Conservation (phyloP, 1,140 invertebrate genomes). For the Apis florea region DNA sequence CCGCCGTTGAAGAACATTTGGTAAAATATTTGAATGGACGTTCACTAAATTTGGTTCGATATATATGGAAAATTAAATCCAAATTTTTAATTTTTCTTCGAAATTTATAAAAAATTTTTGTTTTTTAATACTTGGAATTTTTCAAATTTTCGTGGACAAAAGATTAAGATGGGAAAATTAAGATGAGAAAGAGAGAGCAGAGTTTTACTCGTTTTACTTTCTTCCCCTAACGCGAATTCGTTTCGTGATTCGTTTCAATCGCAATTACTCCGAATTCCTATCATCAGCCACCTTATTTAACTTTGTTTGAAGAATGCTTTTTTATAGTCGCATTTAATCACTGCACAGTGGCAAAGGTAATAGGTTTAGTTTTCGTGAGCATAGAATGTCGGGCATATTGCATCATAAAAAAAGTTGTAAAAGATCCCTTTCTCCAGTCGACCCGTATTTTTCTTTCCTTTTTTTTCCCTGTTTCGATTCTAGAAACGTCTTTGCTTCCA, state of each 20-base stretch:
- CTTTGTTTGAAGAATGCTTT: conserved; percentile 69
- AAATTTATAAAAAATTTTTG: too few relatives aligned
- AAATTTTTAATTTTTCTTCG: too few relatives aligned
- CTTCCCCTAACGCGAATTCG: neutral
- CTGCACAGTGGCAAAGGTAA: conserved; percentile 60
- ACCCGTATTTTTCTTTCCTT: conserved; percentile 20
- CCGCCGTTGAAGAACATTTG: neutral
- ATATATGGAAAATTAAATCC: too few relatives aligned
- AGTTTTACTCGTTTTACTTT: neutral
- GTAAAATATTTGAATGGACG: too few relatives aligned
- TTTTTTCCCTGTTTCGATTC: conserved; percentile 1
- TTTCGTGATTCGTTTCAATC: conserved; percentile 36
- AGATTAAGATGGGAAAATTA: too few relatives aligned
- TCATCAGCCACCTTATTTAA: conserved; percentile 69
- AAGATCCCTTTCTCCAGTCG: conserved; percentile 58
- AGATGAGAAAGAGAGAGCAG: too few relatives aligned
- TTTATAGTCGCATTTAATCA: conserved; percentile 73
- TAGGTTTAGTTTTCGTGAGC: conserved; percentile 71
- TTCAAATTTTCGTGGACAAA: too few relatives aligned
- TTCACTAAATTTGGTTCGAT: too few relatives aligned
- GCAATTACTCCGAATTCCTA: conserved; percentile 62
- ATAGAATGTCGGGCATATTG: conserved; percentile 56
- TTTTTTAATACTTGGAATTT: too few relatives aligned
- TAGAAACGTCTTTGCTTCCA: neutral
- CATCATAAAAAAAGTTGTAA: conserved; percentile 73